A percentile compares a stretch with the other conserved stretches of the same genome.
phyloP scores from a whole-genome alignment of 2,113 vertebrate genomes.

The Merops nubicus region DNA sequence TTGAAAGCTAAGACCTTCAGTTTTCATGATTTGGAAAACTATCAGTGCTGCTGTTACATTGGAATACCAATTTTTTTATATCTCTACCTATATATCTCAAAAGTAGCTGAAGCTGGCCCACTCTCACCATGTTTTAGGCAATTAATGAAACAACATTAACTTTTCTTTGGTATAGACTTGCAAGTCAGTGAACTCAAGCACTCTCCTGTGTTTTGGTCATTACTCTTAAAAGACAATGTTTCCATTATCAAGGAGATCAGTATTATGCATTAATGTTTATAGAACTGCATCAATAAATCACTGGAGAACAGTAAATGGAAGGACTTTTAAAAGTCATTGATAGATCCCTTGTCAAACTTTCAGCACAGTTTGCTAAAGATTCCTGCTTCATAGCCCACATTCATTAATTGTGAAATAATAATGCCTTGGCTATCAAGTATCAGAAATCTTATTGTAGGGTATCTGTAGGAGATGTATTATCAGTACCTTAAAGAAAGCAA shows the following conservation, averaged over 20 bases:
- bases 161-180: neutral
- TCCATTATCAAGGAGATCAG: neutral
- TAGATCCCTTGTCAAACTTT: neutral
- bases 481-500: neutral
- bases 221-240: neutral
- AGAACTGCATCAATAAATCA: neutral
- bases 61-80: too few species aligned
- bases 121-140: neutral
- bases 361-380: neutral
- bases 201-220: neutral
- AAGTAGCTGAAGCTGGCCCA: neutral
- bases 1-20: neutral
- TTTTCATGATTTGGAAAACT: neutral
- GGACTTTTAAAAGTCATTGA: neutral
- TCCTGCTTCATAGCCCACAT: neutral
- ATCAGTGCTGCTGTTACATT: neutral
- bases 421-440: neutral
- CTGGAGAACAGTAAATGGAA: neutral
- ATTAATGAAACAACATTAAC: neutral
- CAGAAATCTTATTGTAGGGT: neutral
- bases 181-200: neutral
- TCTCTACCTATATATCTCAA: too few species aligned
- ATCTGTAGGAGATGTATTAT: neutral
- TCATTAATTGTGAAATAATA: neutral
- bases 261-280: neutral